A percentile compares a stretch with the other conserved stretches of the same genome.
These are phyloP conservation scores for Colistium nudipinnis DNA, from an alignment of 2,113 vertebrate genomes.

Conservation along the genomic window DNA sequence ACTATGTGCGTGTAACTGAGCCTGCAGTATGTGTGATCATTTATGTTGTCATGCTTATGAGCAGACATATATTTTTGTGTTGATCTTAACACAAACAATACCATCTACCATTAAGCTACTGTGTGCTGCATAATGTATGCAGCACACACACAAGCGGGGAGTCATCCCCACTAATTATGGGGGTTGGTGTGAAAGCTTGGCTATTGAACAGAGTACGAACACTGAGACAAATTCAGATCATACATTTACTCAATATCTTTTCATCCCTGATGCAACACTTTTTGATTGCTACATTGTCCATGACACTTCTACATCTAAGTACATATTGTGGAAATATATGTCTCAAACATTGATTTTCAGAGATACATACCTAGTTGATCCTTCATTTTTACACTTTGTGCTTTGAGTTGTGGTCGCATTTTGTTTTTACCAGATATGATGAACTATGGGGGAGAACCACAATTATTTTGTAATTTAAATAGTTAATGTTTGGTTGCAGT, in stretches of 20 bases:
- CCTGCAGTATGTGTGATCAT: not conserved
- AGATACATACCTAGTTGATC: not conserved
- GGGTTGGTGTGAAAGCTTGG: not conserved
- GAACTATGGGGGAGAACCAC: not conserved
- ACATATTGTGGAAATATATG: not conserved
- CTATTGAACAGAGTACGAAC: constrained; percentile 5
- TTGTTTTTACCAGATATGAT: not conserved
- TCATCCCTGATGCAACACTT: not conserved
- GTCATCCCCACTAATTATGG: constrained; percentile 15
- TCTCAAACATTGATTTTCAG: not conserved
- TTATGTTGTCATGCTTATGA: not conserved
- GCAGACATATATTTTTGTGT: not conserved
- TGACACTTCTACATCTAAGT: not conserved
- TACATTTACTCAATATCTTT: not conserved
- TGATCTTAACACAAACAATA: constrained; percentile 6
- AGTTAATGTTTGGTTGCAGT: not conserved
- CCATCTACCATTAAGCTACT: constrained; percentile 7
- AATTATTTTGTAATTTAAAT: not conserved
- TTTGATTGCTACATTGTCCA: constrained; percentile 9
- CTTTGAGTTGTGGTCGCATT: not conserved
- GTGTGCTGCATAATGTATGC: not conserved
- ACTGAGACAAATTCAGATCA: constrained; percentile 5
- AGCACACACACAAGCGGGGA: constrained; percentile 7
- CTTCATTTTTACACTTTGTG: too few species aligned
- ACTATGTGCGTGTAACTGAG: not conserved